Percentiles rank a stretch among this genome's conserved stretches.
Evolutionary conservation across 35 echinoderm and acorn worm species (phyloP).

Genomic region (Ptychodera flava): DNA sequence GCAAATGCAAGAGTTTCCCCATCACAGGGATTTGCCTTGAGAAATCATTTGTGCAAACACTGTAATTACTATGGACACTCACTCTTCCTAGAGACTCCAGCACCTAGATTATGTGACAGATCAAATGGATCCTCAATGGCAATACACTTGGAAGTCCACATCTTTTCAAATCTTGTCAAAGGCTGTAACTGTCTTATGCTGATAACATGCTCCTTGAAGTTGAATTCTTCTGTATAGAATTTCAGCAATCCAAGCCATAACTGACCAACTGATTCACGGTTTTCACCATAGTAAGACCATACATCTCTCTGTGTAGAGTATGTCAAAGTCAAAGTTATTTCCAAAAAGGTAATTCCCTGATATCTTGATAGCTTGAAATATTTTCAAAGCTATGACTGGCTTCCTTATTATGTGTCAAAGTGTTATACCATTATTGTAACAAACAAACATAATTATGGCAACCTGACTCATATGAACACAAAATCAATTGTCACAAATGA

Average conservation of each 20-base stretch:
- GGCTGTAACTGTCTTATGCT: constrained; percentile 58
- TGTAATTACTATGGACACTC: constrained; percentile 33
- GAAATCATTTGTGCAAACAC: too few species aligned
- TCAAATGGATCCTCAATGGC: constrained; percentile 97
- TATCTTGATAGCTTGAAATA: too few species aligned
- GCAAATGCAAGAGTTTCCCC: too few species aligned
- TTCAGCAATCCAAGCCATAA: constrained; percentile 81
- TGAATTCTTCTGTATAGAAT: constrained; percentile 92
- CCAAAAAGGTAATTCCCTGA: too few species aligned
- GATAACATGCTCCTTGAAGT: constrained; percentile 71
- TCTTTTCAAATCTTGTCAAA: constrained; percentile 87
- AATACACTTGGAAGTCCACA: constrained; percentile 69
- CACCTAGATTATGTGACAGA: constrained; percentile 83
- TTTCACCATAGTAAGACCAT: constrained; percentile 51
- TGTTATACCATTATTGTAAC: too few species aligned
- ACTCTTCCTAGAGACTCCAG: constrained; percentile 81
- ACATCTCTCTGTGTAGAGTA: constrained; percentile 15
- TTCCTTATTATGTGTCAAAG: too few species aligned
- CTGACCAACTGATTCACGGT: constrained; percentile 42
- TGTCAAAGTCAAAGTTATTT: neutral
- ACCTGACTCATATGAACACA: too few species aligned
- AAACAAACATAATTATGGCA: too few species aligned
- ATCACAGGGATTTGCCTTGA: too few species aligned
- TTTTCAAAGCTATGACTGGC: too few species aligned
- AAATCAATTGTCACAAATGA: too few species aligned